Base-by-base conservation (phyloP, 2,797 vertebrate species). In the Distichodus sexfasciatus region DNA sequence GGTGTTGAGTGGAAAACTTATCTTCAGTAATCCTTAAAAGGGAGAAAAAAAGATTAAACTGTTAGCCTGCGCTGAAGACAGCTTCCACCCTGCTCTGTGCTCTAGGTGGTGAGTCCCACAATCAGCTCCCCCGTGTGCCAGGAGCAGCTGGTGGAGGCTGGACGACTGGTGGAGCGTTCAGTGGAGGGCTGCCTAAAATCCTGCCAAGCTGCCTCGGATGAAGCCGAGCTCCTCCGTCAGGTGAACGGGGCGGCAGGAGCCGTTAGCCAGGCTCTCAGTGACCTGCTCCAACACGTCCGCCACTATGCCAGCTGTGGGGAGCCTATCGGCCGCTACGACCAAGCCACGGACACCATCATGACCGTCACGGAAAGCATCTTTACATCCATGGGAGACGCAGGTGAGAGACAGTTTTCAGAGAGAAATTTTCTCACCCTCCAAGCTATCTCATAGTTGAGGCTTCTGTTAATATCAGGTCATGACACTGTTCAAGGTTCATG, bases 321-420 rank as follows among this genome's bases (percentile, higher is more conserved):
- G 76, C 97, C 97, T 62, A 98, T 98, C 1, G 97, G 97, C 6
- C 96, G 97, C 72, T 99, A 99, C 2, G 97, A 99, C 90, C 97
- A 99, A 85, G 97, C 97, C 77, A 99, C 97, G 0, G 97, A 99
- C 82, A 98, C 97, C 2, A 99, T 99, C 86, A 99, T 99, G 96
- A 99, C 96, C 0, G 97, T 99, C 85, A 99, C 97, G 0, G 97
- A 99, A 80, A 99, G 95, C 84, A 99, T 99, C 90, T 99, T 99
- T 89, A 97, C 95, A 38, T 98, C 97, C 10, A 99, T 99, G 97
- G 97, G 97, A 0, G 97, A 99, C 23, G 97, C 97, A 11, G 97
- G 97, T 99, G 77, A 94, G 95, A 76, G 15, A 3, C 12, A 4
- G 8, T n/a, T n/a, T n/a, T n/a, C n/a, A n/a, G n/a, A n/a, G n/a